Base-by-base conservation (phyloP, 2,113 vertebrate species). In the Hydrochoerus hydrochaeris region DNA sequence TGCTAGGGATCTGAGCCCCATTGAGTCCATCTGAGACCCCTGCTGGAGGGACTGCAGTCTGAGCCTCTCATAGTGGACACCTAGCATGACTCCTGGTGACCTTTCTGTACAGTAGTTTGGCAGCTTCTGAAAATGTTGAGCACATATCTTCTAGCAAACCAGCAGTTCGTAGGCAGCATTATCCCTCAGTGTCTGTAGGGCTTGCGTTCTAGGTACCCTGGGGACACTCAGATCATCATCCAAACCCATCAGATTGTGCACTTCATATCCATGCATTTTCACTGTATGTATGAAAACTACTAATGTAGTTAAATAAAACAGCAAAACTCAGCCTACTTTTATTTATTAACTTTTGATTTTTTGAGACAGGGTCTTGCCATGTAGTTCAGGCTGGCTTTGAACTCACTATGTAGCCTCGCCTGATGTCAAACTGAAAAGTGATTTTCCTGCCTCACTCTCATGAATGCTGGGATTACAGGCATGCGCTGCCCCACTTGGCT, bases 61-160 rank as follows among this genome's bases (percentile, higher is more conserved):
- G 3, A 44, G 16, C 24, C 46, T 19, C 26, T n/a, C n/a, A n/a
- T n/a, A n/a, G n/a, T n/a, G n/a, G n/a, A n/a, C n/a, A n/a, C n/a
- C n/a, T 24, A 63, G 46, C 32, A 54, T 3, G 38, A 35, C 35
- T 44, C 35, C 28, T n/a, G 32, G 38, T 84, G 8, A 81, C 71
- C 65, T 67, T 9, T 90, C 32, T 38, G 52, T 78, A 35, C 77
- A 62, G 54, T 35, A 71, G 60, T 30, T 14, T 54, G 44, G 71
- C 49, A 54, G n/a, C 89, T 93, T 95, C 71, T 81, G 81, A 49
- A 81, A 84, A 85, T n/a, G 28, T 24, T 82, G 69, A 73, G 35
- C 46, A 71, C 0, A 0, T 28, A 69, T 95, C 32, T 49, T 80
- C 20, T 17, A 12, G 0, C 54, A 73, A 30, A 12, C 67, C 17